phyloP scores from a whole-genome alignment of 2,797 vertebrate species.

The Heliangelus exortis region DNA sequence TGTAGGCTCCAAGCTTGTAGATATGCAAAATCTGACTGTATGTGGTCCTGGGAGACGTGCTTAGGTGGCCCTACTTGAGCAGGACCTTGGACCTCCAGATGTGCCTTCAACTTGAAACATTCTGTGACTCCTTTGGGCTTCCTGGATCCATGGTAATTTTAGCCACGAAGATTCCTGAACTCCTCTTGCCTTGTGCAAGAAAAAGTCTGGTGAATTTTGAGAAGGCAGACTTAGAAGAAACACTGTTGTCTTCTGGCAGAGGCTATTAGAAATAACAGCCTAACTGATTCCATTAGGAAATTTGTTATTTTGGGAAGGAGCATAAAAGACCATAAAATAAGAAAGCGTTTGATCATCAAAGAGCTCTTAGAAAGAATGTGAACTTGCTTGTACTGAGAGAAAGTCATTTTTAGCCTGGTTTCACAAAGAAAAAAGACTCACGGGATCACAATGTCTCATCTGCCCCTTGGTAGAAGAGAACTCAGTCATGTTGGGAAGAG shows the following conservation, averaged over 20 bases:
- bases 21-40: not conserved
- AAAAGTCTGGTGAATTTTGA: not conserved
- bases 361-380: conserved; percentile 8
- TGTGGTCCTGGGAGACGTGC: not conserved
- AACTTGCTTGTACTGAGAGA: conserved; percentile 34
- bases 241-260: not conserved
- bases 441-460: not conserved
- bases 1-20: not conserved
- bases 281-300: conserved; percentile 11
- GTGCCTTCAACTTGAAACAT: not conserved
- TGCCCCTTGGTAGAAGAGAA: not conserved
- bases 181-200: not conserved
- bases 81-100: not conserved
- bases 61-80: not conserved
- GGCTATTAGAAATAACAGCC: not conserved
- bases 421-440: conserved; percentile 12
- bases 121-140: not conserved
- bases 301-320: conserved; percentile 24
- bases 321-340: conserved; percentile 10
- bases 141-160: not conserved
- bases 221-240: not conserved
- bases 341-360: conserved; percentile 58
- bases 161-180: not conserved
- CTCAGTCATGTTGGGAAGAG: not conserved
- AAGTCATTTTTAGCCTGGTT: conserved; percentile 30